Percentiles rank a stretch among this genome's conserved stretches.
phyloP scores from a whole-genome alignment of 2,797 vertebrate species.

The Lagocephalus sceleratus region DNA sequence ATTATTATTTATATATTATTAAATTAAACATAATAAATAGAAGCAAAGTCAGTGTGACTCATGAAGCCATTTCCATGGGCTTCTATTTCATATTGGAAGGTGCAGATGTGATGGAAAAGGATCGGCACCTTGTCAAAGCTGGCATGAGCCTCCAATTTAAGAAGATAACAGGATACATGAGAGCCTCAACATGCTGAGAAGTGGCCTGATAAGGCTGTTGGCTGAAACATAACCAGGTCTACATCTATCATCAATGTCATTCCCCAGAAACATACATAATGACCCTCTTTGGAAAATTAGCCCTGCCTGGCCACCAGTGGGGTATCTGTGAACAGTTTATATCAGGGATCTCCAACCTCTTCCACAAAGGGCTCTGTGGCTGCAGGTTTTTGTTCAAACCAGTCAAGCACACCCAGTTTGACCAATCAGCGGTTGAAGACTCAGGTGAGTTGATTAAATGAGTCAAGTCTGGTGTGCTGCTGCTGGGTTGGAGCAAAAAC shows the following conservation, averaged over 20 bases:
- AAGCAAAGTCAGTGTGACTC: no score
- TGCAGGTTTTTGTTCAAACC: no score
- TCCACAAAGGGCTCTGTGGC: no score
- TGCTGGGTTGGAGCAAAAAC: no score
- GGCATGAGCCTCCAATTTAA: conserved; percentile 45
- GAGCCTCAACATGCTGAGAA: conserved; percentile 44
- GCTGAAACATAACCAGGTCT: conserved; percentile 10
- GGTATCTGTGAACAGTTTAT: conserved; percentile 41
- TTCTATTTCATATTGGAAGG: conserved; percentile 27
- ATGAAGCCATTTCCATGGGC: conserved; percentile 12
- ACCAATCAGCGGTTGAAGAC: no score
- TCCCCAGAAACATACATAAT: conserved; percentile 22
- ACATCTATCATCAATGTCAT: conserved; percentile 30
- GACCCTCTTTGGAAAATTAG: conserved; percentile 37
- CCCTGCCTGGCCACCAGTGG: conserved; percentile 21
- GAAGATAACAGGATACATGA: conserved; percentile 42
- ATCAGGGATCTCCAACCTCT: no score
- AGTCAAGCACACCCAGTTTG: no score
- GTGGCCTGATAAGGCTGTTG: conserved; percentile 20
- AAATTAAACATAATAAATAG: no score
- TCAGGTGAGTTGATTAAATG: no score
- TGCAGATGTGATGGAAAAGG: conserved; percentile 28
- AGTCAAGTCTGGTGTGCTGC: no score
- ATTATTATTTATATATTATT: conserved; percentile 29
- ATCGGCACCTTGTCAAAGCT: conserved; percentile 61